Percentiles rank a stretch among this genome's conserved stretches.
phyloP scores from a whole-genome alignment of 2,888 invertebrate species.

The Harpalus rubripes region DNA sequence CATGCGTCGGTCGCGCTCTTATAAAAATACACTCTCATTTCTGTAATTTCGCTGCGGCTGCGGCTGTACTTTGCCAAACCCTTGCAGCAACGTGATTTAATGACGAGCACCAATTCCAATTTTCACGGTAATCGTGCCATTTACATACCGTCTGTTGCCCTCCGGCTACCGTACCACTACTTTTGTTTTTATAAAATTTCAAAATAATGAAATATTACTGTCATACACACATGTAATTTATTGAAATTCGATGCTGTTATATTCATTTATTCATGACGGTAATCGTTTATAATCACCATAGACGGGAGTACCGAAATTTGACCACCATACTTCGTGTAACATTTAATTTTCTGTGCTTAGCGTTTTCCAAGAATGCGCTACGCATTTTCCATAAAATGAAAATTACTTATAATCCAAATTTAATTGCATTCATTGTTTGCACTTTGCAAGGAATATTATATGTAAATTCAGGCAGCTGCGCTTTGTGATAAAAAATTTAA shows the following conservation, averaged over 20 bases:
- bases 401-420: conserved; percentile 4
- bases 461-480: background rate
- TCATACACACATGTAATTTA: conserved; percentile 61
- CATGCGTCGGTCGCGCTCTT: conserved; percentile 59
- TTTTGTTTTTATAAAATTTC: conserved; percentile 58
- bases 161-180: conserved; percentile 31
- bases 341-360: conserved; percentile 15
- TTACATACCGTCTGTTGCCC: conserved; percentile 61
- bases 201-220: conserved; percentile 67
- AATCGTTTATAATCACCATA: conserved; percentile 45
- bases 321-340: conserved; percentile 12
- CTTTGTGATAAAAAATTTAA: background rate
- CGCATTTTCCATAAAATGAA: conserved; percentile 6
- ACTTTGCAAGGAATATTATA: background rate
- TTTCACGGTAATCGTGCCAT: conserved; percentile 65
- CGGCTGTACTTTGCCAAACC: conserved; percentile 5
- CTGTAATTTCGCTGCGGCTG: conserved; percentile 58
- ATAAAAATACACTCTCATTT: conserved; percentile 65
- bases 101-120: conserved; percentile 63
- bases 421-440: background rate
- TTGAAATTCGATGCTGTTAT: conserved; percentile 58
- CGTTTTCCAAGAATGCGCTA: conserved; percentile 14
- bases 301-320: conserved; percentile 40
- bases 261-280: conserved; percentile 60
- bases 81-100: conserved; percentile 63